Evolutionary conservation across 2,888 invertebrate genomes (phyloP), one percentile per base, ranked within the genome.

Genomic region (Torymus aiolomorphi): DNA sequence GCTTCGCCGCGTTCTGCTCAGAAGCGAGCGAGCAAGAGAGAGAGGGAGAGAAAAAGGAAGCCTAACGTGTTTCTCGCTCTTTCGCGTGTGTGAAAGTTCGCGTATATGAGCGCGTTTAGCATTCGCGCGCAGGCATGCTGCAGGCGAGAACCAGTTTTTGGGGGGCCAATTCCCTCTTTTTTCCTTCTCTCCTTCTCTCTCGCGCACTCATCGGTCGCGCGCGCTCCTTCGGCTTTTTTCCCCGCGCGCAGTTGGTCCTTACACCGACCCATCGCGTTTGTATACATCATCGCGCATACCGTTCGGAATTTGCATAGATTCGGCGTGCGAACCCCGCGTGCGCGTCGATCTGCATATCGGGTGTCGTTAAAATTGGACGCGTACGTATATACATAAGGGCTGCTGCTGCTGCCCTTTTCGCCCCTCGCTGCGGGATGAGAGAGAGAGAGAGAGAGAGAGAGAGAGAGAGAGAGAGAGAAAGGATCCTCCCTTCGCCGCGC

Each of bases 351-450:
- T 88, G 88, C 89, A 88, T 90, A 89, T 89, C 89, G 89, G 88
- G 88, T 89, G 87, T 88, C 89, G 88, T 88, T 89, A 86, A 86
- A 89, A 89, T 90, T 89, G 87, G 87, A 86, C 88, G 85, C 82
- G 87, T 85, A 86, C 84, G 83, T 42, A 42, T 42, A 42, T 42
- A 42, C 42, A 42, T 42, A 42, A 5, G 42, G 42, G 42, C n/a
- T n/a, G 67, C 31, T 56, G 67, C 31, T 56, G 51, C 57, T 24
- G 49, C 82, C 80, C 82, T 82, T 63, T 82, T 75, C 80, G 78
- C 81, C 81, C 83, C 82, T 77, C 82, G 76, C 14, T 2, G 49
- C 11, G 57, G 62, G 51, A 66, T n/a, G n/a, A 42, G 67, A 63
- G 70, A 49, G 57, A 13, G 31, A 31, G 31, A 31, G 31, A 31